phyloP scores from a whole-genome alignment of 2,888 invertebrate genomes.

The Stenurella melanura region DNA sequence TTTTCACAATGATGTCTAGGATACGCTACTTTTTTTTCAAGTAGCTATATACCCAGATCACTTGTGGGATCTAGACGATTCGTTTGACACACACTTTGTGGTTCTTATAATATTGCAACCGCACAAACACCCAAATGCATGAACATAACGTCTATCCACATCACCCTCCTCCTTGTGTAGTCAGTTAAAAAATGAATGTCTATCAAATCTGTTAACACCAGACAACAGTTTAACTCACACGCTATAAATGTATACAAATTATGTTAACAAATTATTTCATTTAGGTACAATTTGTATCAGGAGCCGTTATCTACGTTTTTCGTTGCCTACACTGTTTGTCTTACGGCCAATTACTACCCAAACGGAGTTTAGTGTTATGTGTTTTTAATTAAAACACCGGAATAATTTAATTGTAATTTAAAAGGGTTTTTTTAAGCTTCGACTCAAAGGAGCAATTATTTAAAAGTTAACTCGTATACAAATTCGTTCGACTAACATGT shows the following conservation, averaged over 20 bases:
- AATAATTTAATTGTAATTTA: conserved; percentile 63
- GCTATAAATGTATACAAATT: neutral
- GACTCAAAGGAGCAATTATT: conserved; percentile 63
- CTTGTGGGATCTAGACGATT: too few relatives aligned
- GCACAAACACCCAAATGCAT: too few relatives aligned
- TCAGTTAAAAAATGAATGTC: too few relatives aligned
- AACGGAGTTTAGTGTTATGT: conserved; percentile 55
- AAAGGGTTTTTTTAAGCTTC: conserved; percentile 56
- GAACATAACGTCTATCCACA: too few relatives aligned
- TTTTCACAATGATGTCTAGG: too few relatives aligned
- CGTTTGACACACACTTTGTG: too few relatives aligned
- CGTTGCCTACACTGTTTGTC: conserved; percentile 17
- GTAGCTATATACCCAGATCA: too few relatives aligned
- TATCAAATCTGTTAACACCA: too few relatives aligned
- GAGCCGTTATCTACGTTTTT: neutral
- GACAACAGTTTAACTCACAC: neutral
- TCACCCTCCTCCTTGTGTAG: too few relatives aligned
- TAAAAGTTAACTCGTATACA: conserved; percentile 56
- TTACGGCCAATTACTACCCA: conserved; percentile 23
- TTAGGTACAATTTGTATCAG: conserved; percentile 13
- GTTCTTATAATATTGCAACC: too few relatives aligned
- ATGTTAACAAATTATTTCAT: conserved; percentile 14
- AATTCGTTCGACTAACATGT: conserved; percentile 50
- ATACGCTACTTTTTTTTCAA: too few relatives aligned
- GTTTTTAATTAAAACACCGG: conserved; percentile 63